Evolutionary conservation across 2,113 vertebrate species (phyloP).

Genomic region (Cygnus atratus): DNA sequence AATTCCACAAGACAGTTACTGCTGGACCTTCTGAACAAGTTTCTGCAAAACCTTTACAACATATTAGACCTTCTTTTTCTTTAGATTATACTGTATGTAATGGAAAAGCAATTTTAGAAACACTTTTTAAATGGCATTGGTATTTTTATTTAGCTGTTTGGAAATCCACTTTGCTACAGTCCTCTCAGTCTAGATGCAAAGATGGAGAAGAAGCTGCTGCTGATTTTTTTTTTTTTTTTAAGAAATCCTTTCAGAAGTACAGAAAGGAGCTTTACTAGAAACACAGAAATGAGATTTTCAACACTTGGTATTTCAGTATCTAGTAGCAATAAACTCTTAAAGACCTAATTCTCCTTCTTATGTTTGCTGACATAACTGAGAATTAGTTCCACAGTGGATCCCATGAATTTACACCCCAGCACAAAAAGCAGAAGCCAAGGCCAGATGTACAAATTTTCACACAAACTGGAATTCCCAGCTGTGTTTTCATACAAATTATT

Average conservation of each 20-base stretch:
- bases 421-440: constrained; percentile 30
- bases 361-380: constrained; percentile 18
- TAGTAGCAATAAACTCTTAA: constrained; percentile 1
- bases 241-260: constrained; percentile 26
- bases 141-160: not conserved
- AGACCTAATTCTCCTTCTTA: constrained; percentile 12
- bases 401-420: not conserved
- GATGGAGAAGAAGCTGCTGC: not conserved
- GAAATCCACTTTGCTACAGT: constrained; percentile 9
- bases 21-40: not conserved
- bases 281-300: constrained; percentile 41
- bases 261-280: not conserved
- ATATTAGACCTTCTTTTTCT: not conserved
- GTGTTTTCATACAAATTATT: constrained; percentile 45
- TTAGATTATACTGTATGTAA: not conserved
- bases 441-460: constrained; percentile 30
- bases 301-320: not conserved
- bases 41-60: not conserved
- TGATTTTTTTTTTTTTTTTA: not conserved
- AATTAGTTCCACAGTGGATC: constrained; percentile 20
- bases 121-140: not conserved
- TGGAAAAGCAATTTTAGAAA: not conserved
- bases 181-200: not conserved
- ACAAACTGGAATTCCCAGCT: constrained; percentile 44
- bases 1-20: not conserved